These are phyloP conservation scores for Frankliniella intonsa DNA, from an alignment of 2,888 invertebrate species.

Conservation along the genomic window DNA sequence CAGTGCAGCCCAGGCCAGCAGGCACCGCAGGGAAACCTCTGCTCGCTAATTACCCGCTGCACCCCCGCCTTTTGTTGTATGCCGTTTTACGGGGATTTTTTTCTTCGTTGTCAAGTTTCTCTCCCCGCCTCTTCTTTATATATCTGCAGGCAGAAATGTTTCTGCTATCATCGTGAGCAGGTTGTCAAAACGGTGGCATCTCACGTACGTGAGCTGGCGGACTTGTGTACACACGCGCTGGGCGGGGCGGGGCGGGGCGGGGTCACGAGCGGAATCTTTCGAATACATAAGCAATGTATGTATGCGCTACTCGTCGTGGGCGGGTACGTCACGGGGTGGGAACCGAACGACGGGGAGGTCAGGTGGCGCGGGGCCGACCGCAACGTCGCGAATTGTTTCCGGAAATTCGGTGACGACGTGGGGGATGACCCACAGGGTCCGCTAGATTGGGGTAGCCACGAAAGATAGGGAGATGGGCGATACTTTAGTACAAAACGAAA, in stretches of 20 bases:
- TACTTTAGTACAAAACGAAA: no score
- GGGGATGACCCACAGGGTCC: neutral
- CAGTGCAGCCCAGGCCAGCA: neutral
- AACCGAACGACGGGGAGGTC: no score
- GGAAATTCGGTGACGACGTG: no score
- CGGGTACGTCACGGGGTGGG: neutral
- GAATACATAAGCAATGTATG: no score
- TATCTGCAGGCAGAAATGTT: neutral
- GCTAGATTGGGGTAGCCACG: neutral
- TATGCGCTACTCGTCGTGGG: no score
- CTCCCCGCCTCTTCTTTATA: neutral
- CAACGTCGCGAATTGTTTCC: no score
- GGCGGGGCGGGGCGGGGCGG: neutral
- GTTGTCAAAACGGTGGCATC: neutral
- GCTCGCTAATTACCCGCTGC: conserved; percentile 1
- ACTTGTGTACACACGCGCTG: neutral
- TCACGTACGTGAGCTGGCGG: neutral
- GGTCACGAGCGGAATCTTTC: no score
- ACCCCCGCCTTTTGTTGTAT: neutral
- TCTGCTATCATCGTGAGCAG: conserved; percentile 6
- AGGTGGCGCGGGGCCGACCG: no score
- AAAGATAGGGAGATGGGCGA: neutral
- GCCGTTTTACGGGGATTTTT: neutral
- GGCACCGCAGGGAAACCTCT: no score
- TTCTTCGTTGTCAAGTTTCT: neutral